Base-by-base conservation (phyloP, 2,797 vertebrate genomes). In the Otus scops region DNA sequence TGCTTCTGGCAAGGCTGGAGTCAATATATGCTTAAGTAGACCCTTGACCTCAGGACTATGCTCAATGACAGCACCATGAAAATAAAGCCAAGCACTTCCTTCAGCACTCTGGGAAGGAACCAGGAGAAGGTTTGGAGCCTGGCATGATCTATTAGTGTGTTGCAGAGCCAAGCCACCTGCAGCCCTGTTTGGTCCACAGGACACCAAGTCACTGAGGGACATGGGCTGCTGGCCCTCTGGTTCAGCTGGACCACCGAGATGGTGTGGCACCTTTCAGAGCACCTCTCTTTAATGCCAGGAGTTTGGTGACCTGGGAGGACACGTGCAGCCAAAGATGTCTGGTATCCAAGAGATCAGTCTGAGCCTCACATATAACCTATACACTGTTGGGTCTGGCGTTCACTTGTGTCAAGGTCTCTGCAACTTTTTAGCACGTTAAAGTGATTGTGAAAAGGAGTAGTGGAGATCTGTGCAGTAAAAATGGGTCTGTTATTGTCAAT, bases 341-440 rank as follows among this genome's bases (percentile, higher is more conserved):
- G 24, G 16, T 32, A 47, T 13, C n/a, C 45, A 47, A 19, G n/a
- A 63, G 67, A 51, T 53, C 26, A 34, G 6, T 28, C 34, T 20
- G 50, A 70, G n/a, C 36, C 26, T 71, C 0, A 0, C 1, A 0
- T 32, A n/a, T 48, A 61, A 30, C 24, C 21, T 11, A 4, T 11
- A 17, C 6, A 2, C 19, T 51, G 4, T 5, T 18, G 28, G 7
- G 17, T 43, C 21, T 47, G 61, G 11, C 50, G 51, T 51, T 51
- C 18, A 2, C 21, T 63, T 38, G 21, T 43, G 24, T 26, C 32
- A 27, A 39, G 32, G 54, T 48, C 48, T 50, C n/a, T 64, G 39
- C 32, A 75, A 6, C 13, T 34, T 87, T n/a, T 45, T 56, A 63
- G 53, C 3, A 2, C 9, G 51, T 68, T n/a, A 27, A 13, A 17